Conservation (phyloP, 2,888 invertebrate species). For the Eueremaeus valkanovi region DNA sequence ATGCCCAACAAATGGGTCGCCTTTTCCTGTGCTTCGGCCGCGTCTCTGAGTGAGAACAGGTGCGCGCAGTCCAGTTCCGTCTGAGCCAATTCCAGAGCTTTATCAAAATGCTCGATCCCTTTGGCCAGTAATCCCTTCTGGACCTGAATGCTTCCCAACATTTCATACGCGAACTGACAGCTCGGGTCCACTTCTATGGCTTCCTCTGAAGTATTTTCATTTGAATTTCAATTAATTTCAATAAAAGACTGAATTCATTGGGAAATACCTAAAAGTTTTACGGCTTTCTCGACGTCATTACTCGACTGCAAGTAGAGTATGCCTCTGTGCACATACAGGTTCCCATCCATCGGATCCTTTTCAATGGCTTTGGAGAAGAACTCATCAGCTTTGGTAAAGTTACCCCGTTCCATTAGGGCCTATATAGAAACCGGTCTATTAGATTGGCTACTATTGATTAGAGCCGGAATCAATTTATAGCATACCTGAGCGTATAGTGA, state of each 20-base stretch:
- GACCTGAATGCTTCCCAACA: conserved; percentile 88
- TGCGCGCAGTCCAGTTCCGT: conserved; percentile 85
- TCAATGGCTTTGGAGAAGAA: conserved; percentile 74
- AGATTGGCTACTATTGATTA: conserved; percentile 38
- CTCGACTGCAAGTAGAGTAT: conserved; percentile 75
- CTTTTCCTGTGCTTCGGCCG: conserved; percentile 71
- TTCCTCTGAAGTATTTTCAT: conserved; percentile 61
- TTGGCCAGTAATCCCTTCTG: conserved; percentile 78
- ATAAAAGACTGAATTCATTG: not conserved
- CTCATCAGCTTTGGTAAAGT: conserved; percentile 75
- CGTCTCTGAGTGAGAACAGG: conserved; percentile 80
- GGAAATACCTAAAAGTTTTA: conserved; percentile 63
- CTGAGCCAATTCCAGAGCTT: conserved; percentile 77
- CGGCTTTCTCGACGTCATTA: conserved; percentile 72
- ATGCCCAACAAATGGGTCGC: conserved; percentile 44
- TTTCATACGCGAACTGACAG: conserved; percentile 93
- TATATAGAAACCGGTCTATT: conserved; percentile 49
- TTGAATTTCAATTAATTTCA: not conserved
- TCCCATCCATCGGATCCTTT: conserved; percentile 77
- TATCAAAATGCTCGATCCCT: conserved; percentile 80
- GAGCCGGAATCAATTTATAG: not conserved
- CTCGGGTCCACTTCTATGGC: conserved; percentile 82
- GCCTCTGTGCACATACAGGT: conserved; percentile 77
- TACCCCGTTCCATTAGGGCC: conserved; percentile 75
- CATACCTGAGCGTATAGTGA: conserved; percentile 79